A percentile compares a stretch with the other conserved stretches of the same genome.
Evolutionary conservation across 2,888 invertebrate genomes (phyloP).

Genomic region (Thereva nobilitata): DNA sequence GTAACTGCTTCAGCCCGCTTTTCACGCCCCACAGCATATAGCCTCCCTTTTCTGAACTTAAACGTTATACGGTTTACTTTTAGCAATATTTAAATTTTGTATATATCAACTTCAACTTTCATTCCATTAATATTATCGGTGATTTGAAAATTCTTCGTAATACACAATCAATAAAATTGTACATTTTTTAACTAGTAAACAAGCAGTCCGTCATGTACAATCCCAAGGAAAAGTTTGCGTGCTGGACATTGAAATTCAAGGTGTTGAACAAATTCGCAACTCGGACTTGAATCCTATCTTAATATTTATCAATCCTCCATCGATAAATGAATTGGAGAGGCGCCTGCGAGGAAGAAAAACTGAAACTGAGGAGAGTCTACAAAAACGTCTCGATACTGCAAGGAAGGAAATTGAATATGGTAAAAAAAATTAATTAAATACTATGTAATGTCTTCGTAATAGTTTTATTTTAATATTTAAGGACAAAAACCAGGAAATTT

Average conservation of each 20-base stretch:
- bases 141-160: too few species aligned
- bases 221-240: conserved; percentile 85
- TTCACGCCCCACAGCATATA: too few species aligned
- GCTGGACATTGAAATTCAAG: conserved; percentile 93
- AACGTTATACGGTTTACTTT: too few species aligned
- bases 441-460: neutral
- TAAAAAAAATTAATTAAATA: conserved; percentile 49
- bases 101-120: too few species aligned
- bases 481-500: conserved; percentile 75
- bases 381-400: conserved; percentile 77
- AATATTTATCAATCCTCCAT: conserved; percentile 93
- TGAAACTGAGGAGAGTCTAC: conserved; percentile 85
- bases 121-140: too few species aligned
- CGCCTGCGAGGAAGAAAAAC: conserved; percentile 79
- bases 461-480: conserved; percentile 47
- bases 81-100: too few species aligned
- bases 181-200: conserved; percentile 64
- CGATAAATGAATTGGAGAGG: conserved; percentile 73
- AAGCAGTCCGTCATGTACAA: conserved; percentile 80
- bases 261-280: conserved; percentile 85
- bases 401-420: conserved; percentile 84
- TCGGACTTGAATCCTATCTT: conserved; percentile 81
- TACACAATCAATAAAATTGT: conserved; percentile 28
- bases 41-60: too few species aligned
- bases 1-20: too few species aligned